Evolutionary conservation across 2,888 invertebrate genomes (phyloP).

Genomic region (Tetragonula carbonaria): DNA sequence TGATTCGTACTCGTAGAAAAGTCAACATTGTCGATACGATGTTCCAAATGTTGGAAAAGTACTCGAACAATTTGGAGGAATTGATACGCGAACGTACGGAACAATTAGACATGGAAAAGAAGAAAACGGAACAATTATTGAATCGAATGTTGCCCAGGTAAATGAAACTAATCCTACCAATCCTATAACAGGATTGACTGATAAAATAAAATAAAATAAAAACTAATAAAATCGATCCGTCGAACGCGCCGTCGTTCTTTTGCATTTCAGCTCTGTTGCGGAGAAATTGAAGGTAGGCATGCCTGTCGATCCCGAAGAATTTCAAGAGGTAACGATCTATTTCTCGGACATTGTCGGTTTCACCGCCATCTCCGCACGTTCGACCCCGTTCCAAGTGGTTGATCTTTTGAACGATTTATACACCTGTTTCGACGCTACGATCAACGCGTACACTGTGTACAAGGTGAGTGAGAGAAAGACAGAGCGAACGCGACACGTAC

Average conservation of each 20-base stretch:
- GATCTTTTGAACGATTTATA: slow-evolving; percentile 96
- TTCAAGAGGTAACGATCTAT: slow-evolving; percentile 96
- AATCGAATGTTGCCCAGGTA: slow-evolving; percentile 95
- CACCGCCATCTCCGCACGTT: slow-evolving; percentile 96
- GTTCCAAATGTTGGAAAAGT: slow-evolving; percentile 98
- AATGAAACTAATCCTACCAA: slow-evolving; percentile 42
- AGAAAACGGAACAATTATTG: slow-evolving; percentile 96
- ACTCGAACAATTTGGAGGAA: slow-evolving; percentile 97
- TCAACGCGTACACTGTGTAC: slow-evolving; percentile 95
- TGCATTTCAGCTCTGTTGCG: slow-evolving; percentile 91
- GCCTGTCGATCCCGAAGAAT: slow-evolving; percentile 96
- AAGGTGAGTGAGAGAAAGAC: slow-evolving; percentile 85
- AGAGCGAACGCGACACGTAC: no score
- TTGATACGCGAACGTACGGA: slow-evolving; percentile 96
- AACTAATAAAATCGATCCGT: no score
- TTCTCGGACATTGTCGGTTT: slow-evolving; percentile 98
- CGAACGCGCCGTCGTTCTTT: not conserved
- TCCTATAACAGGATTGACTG: no score
- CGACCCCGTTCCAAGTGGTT: slow-evolving; percentile 96
- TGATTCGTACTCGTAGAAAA: slow-evolving; percentile 87
- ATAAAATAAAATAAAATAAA: no score
- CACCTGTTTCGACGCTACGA: slow-evolving; percentile 96
- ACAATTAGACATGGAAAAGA: slow-evolving; percentile 96
- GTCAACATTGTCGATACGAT: slow-evolving; percentile 98
- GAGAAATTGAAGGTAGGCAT: slow-evolving; percentile 95